These are phyloP conservation scores for Heliconius erato DNA, from an alignment of 2,888 invertebrate species.

Conservation along the genomic window DNA sequence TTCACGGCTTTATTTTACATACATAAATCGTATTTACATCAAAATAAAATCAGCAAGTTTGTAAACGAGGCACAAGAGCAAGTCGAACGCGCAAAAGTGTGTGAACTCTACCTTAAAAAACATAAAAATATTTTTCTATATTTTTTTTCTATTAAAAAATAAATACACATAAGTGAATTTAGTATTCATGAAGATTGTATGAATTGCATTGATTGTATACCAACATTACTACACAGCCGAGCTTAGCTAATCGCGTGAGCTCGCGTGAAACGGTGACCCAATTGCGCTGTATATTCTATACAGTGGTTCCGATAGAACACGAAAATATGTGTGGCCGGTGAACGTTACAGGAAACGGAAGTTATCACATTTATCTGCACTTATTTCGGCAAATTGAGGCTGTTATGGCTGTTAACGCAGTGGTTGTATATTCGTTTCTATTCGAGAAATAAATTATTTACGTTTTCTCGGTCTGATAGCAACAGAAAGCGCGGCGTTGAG, in stretches of 20 bases:
- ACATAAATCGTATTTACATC: neutral
- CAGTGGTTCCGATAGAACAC: neutral
- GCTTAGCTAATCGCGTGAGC: slow-evolving; percentile 62
- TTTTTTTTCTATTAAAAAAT: neutral
- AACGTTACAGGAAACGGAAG: slow-evolving; percentile 24
- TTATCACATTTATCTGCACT: neutral
- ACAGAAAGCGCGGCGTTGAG: neutral
- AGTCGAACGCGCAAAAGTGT: neutral
- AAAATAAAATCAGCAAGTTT: too few relatives aligned
- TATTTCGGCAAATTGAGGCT: neutral
- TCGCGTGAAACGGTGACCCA: slow-evolving; percentile 71
- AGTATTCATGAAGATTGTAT: slow-evolving; percentile 32
- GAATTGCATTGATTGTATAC: slow-evolving; percentile 47
- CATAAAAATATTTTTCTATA: neutral
- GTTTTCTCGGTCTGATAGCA: neutral
- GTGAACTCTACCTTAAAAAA: too few relatives aligned
- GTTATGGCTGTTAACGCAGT: neutral
- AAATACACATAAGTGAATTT: slow-evolving; percentile 12
- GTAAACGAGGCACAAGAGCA: neutral
- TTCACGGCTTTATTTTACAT: neutral
- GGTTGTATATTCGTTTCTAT: neutral
- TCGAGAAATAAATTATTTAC: neutral
- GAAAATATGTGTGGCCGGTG: neutral
- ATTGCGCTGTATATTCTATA: slow-evolving; percentile 21
- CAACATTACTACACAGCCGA: slow-evolving; percentile 46